Base-by-base conservation (phyloP, 2,113 vertebrate species). In the Heliornis fulica region DNA sequence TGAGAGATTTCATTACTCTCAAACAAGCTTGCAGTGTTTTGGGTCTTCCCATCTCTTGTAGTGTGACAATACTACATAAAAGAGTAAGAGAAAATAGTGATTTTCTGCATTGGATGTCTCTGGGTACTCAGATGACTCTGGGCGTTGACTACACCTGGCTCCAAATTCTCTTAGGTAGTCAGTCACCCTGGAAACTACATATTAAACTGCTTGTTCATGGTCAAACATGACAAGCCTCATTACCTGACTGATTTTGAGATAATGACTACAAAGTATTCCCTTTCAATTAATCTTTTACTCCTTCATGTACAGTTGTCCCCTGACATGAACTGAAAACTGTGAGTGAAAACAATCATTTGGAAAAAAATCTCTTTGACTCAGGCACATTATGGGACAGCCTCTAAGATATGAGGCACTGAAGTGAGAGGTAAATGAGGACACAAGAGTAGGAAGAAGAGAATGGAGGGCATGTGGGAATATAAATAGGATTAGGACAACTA, bases 11-110 rank as follows among this genome's bases (percentile, higher is more conserved):
- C 68, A 41, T 89, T 51, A 46, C 28, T 88, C 61, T 91, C 80
- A 82, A 89, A 48, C 36, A 93, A 94, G 25, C 8, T 78, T 46
- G 54, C 8, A 17, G 20, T 83, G 19, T 43, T 88, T 91, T 25
- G 36, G 69, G 63, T 94, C 93, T 95, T 96, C 93, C 71, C 53
- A 89, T 83, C 60, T 94, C 75, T 96, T 91, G 61, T 88, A 77
- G 64, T 57, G 61, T 85, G 84, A 96, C 95, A 93, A 81, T n/a
- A 34, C 53, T 94, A 36, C 43, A 29, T 68, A 80, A 5, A 61
- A 85, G 45, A 45, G 23, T 61, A 87, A 94, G 71, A 83, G 22
- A 53, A 97, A 94, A 90, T 54, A 72, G 77, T 48, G 36, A 4
- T 90, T 84, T 84, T 88, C 59, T 71, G 32, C 8, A 59, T 76